A percentile compares a stretch with the other conserved stretches of the same genome.
Conservation (phyloP, 1,140 invertebrate genomes). For the Caenorhabditis latens region DNA sequence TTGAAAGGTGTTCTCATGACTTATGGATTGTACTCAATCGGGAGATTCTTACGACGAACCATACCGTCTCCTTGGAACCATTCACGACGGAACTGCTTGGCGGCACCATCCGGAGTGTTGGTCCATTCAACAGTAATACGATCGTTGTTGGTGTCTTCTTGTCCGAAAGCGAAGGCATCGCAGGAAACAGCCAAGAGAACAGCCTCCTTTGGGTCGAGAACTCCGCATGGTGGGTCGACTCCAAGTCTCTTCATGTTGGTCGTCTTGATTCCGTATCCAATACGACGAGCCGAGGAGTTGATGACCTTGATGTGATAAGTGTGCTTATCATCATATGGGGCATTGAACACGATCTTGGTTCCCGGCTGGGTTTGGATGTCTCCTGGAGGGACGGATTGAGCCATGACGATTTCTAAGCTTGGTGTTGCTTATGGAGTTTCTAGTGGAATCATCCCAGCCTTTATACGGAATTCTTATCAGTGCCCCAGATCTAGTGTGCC, state of each 20-base stretch:
- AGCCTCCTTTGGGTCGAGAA: conserved; percentile 63
- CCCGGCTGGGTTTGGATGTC: too few species aligned
- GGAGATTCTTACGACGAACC: background rate
- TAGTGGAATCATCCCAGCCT: too few species aligned
- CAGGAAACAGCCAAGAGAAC: conserved; percentile 60
- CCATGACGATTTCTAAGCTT: too few species aligned
- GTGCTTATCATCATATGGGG: background rate
- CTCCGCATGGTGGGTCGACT: conserved; percentile 60
- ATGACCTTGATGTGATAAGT: background rate
- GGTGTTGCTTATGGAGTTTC: too few species aligned
- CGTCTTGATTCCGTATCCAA: conserved; percentile 63
- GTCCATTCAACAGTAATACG: too few species aligned
- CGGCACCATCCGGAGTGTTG: too few species aligned
- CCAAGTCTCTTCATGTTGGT: conserved; percentile 62
- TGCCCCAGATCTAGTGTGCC: too few species aligned
- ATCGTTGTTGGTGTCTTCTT: conserved; percentile 16
- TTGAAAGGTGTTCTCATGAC: background rate
- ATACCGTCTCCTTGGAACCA: too few species aligned
- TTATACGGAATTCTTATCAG: too few species aligned
- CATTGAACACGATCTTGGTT: background rate
- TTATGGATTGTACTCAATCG: conserved; percentile 19
- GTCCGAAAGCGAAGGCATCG: conserved; percentile 62
- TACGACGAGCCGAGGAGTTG: too few species aligned
- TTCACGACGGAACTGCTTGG: too few species aligned
- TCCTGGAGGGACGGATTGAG: too few species aligned